These are phyloP conservation scores for Bufo bufo DNA, from an alignment of 2,113 vertebrate genomes.

Conservation along the genomic window DNA sequence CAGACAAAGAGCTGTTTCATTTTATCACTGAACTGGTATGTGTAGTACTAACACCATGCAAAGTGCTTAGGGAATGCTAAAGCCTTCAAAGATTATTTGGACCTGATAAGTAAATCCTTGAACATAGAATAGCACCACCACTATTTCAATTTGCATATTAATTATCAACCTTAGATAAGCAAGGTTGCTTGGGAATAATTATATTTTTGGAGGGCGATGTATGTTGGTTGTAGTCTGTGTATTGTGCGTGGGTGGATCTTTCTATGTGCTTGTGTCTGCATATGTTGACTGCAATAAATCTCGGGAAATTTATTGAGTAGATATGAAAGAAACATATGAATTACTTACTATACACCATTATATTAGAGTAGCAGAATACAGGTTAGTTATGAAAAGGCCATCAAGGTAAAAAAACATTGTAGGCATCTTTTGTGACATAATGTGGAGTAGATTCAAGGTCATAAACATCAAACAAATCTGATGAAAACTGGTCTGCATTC, in stretches of 20 bases:
- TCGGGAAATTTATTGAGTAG: background rate
- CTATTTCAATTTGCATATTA: conserved; percentile 44
- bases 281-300: background rate
- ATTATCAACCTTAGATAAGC: conserved; percentile 41
- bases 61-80: conserved; percentile 27
- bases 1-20: background rate
- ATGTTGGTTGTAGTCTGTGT: background rate
- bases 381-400: background rate
- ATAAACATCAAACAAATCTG: background rate
- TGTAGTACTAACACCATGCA: background rate
- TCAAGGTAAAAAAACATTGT: background rate
- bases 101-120: conserved; percentile 42
- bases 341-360: background rate
- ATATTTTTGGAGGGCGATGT: conserved; percentile 12
- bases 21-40: background rate
- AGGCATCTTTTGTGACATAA: background rate
- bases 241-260: background rate
- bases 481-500: background rate
- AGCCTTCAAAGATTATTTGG: conserved; percentile 10
- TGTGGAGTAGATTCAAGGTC: background rate
- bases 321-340: background rate
- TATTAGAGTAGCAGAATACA: background rate
- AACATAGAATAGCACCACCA: conserved; percentile 29
- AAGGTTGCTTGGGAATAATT: conserved; percentile 21
- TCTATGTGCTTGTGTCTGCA: background rate